Evolutionary conservation across 2,113 vertebrate species (phyloP), one percentile per base, ranked within the genome.

Genomic region (Petaurus breviceps): DNA sequence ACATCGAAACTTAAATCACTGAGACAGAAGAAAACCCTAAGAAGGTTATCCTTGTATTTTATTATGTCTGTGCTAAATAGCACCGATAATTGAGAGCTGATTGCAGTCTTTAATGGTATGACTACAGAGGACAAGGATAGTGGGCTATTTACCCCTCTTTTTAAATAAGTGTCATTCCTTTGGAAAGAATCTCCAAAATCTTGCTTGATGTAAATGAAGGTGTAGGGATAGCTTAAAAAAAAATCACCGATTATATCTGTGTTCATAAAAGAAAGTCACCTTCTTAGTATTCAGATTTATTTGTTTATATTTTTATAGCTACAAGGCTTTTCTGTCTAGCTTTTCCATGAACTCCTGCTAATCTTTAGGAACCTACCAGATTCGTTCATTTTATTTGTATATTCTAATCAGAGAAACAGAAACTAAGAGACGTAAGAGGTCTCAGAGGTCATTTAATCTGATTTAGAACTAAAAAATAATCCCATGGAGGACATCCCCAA

Each of bases 41-140:
- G 93, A 91, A 51, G n/a, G 46, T 92, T 52, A 2, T 91, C 46
- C 93, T n/a, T 91, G n/a, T 92, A 0, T 84, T 97, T 98, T 93
- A 37, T 89, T 89, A 89, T 93, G 57, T 47, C 90, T 23, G 46
- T 43, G 49, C 24, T 84, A n/a, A 49, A 51, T 90, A 89, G 52
- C 53, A 51, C 50, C 90, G 89, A 50, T 53, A 25, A 61, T 52
- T 37, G 52, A 94, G n/a, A 68, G 49, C 53, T n/a, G 43, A 91
- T 9, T 12, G 46, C 2, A 0, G 4, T 57, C 19, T 57, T 12
- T 49, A 8, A 52, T 23, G 11, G 57, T 8, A 24, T 10, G 12
- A 8, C 84, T 68, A 54, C 90, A 24, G 8, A 95, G 94, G 89
- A 26, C 25, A 90, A 31, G 19, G 89, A 55, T 0, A 0, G 52